These are phyloP conservation scores for Myocastor coypus DNA, from an alignment of 2,113 vertebrate species.

Conservation along the genomic window DNA sequence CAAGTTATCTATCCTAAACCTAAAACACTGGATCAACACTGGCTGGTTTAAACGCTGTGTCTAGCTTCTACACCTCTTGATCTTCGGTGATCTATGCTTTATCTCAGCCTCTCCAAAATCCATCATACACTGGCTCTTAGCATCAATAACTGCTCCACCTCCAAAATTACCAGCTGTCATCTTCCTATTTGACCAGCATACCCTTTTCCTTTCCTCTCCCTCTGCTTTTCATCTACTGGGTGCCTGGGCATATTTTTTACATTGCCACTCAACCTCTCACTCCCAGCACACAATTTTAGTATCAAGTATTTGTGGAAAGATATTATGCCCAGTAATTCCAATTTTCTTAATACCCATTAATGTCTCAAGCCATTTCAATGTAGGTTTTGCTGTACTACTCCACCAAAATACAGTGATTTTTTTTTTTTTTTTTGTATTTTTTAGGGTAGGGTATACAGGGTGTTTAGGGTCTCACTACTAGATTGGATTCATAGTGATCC, in stretches of 20 bases:
- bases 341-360: not conserved
- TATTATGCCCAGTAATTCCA: not conserved
- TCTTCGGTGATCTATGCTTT: not conserved
- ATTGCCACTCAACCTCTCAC: not conserved
- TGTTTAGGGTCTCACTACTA: too few relatives aligned
- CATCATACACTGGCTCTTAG: not conserved
- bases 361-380: not conserved
- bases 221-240: not conserved
- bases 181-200: not conserved
- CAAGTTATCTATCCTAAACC: not conserved
- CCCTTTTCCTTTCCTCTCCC: not conserved
- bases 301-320: not conserved
- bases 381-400: not conserved
- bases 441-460: too few relatives aligned
- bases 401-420: conserved; percentile 11
- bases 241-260: not conserved
- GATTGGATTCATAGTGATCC: too few relatives aligned
- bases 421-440: too few relatives aligned
- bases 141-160: not conserved
- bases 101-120: not conserved
- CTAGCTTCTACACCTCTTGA: not conserved
- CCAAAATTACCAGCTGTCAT: not conserved
- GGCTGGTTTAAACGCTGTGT: not conserved
- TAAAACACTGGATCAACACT: not conserved
- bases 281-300: not conserved